These are phyloP conservation scores for Entomobrya proxima DNA, from an alignment of 2,888 invertebrate genomes.

Conservation along the genomic window DNA sequence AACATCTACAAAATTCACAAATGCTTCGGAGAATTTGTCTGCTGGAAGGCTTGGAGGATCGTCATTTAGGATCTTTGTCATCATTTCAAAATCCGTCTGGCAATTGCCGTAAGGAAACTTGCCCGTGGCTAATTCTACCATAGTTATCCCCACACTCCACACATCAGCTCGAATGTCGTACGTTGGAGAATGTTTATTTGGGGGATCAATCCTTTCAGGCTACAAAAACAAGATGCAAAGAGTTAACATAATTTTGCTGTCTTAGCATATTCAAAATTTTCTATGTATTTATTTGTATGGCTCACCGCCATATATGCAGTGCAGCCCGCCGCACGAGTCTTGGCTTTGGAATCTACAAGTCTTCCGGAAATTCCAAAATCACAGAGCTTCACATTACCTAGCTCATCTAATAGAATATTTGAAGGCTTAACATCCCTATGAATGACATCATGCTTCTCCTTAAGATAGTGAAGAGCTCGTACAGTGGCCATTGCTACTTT, in stretches of 20 bases:
- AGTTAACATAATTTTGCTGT: no score
- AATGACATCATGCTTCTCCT: conserved; percentile 97
- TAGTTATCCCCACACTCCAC: conserved; percentile 97
- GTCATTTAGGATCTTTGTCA: conserved; percentile 92
- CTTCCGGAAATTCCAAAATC: conserved; percentile 99
- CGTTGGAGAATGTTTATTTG: conserved; percentile 93
- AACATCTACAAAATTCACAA: conserved; percentile 92
- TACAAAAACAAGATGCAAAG: conserved; percentile 77
- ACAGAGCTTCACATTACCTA: conserved; percentile 96
- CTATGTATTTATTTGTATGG: conserved; percentile 74
- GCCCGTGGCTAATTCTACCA: conserved; percentile 97
- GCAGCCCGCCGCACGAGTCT: conserved; percentile 97
- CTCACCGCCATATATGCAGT: conserved; percentile 99
- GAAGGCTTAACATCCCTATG: conserved; percentile 99
- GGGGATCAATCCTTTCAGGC: conserved; percentile 98
- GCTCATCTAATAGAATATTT: conserved; percentile 96
- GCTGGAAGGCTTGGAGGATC: conserved; percentile 84
- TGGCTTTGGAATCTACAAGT: conserved; percentile 98
- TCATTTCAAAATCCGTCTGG: conserved; percentile 97
- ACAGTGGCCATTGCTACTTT: conserved; percentile 98
- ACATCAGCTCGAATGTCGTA: conserved; percentile 99
- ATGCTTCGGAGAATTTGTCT: conserved; percentile 89
- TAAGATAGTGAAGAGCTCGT: conserved; percentile 96
- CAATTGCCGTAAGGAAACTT: conserved; percentile 96
- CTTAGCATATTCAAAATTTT: background rate